A percentile compares a stretch with the other conserved stretches of the same genome.
phyloP scores from a whole-genome alignment of 2,888 invertebrate genomes.

The Pristionchus arcanus region DNA sequence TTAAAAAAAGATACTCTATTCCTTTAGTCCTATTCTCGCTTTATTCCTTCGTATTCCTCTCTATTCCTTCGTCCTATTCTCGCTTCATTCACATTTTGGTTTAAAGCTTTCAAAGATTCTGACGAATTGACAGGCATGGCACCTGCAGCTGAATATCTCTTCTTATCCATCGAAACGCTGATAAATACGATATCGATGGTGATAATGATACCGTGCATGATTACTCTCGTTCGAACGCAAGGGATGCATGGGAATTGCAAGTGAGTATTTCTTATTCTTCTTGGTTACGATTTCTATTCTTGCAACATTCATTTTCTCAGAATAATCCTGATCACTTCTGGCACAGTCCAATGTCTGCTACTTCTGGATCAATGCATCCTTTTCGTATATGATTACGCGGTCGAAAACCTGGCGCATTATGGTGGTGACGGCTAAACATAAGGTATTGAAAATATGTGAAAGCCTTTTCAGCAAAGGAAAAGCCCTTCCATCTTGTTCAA shows the following conservation, averaged over 20 bases:
- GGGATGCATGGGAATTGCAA: neutral
- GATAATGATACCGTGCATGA: neutral
- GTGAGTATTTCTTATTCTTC: neutral
- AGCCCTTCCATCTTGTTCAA: neutral
- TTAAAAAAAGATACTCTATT: too few relatives aligned
- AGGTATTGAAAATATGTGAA: too few relatives aligned
- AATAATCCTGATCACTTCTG: neutral
- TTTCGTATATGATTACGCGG: neutral
- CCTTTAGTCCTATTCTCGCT: too few relatives aligned
- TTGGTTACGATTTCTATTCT: too few relatives aligned
- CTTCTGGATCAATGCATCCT: neutral
- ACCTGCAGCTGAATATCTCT: neutral
- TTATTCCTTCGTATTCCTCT: too few relatives aligned
- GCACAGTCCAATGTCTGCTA: neutral
- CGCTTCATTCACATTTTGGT: too few relatives aligned
- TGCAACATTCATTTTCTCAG: neutral
- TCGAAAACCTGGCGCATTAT: neutral
- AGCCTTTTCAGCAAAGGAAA: neutral
- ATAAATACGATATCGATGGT: neutral
- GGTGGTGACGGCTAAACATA: neutral
- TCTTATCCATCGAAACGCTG: neutral
- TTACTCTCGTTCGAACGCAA: neutral
- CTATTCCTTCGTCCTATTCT: too few relatives aligned
- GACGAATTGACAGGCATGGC: too few relatives aligned
- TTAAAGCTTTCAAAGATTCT: too few relatives aligned